These are phyloP conservation scores for Holocentrus rufus DNA, from an alignment of 2,797 vertebrate genomes.

Conservation along the genomic window DNA sequence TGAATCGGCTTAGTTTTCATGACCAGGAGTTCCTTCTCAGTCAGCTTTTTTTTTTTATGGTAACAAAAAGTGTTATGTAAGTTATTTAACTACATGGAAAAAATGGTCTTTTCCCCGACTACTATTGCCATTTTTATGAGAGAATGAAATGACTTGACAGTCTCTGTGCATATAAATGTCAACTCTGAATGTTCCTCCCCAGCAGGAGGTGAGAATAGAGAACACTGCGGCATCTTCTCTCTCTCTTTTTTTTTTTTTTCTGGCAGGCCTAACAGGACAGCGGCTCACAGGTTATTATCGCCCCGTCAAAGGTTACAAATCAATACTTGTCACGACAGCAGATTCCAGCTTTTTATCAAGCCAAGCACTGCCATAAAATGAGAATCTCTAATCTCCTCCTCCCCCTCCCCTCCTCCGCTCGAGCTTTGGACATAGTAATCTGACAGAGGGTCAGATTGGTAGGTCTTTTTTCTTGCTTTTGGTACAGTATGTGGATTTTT, in stretches of 20 bases:
- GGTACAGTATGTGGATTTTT: constrained; percentile 50
- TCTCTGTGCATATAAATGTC: constrained; percentile 39
- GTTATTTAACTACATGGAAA: constrained; percentile 50
- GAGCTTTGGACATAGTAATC: constrained; percentile 63
- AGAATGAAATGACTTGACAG: constrained; percentile 48
- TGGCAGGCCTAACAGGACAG: constrained; percentile 45
- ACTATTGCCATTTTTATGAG: constrained; percentile 49
- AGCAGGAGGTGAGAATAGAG: constrained; percentile 41
- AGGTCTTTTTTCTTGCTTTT: constrained; percentile 29
- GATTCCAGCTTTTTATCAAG: constrained; percentile 62
- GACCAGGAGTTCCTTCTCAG: constrained; percentile 37
- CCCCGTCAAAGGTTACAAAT: constrained; percentile 72
- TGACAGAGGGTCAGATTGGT: constrained; percentile 42
- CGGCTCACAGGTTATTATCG: constrained; percentile 66
- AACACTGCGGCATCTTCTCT: constrained; percentile 27
- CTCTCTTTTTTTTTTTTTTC: constrained; percentile 1
- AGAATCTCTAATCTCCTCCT: constrained; percentile 63
- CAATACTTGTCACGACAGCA: constrained; percentile 68
- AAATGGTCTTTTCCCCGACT: constrained; percentile 25
- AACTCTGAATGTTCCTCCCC: constrained; percentile 37
- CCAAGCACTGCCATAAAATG: constrained; percentile 62
- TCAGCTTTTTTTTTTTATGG: constrained; percentile 48
- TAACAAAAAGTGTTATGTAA: constrained; percentile 49
- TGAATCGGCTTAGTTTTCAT: constrained; percentile 57
- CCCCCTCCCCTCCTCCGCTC: constrained; percentile 32